Base-by-base conservation (phyloP, 2,888 invertebrate species). In the Heterodera filipjevi region DNA sequence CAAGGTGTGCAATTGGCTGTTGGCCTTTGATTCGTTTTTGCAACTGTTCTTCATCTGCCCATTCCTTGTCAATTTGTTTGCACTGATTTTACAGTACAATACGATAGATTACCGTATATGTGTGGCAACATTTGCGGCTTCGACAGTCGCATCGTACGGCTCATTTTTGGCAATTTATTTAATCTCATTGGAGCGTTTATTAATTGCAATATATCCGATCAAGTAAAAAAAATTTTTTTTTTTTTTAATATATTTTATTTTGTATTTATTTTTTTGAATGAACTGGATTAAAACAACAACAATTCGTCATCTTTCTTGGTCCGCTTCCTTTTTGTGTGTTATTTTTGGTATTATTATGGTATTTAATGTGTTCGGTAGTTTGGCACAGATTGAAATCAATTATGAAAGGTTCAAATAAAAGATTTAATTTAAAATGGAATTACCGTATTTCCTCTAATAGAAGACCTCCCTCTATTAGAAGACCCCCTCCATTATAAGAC, bases 151-250 rank as follows among this genome's bases (percentile, higher is more conserved):
- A 35, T 53, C 75, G 30, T 75, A 32, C 32, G 44, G 59, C 44
- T 74, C 75, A 6, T 74, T 74, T 53, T 74, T 74, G 53, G 10
- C 75, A 27, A 12, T 74, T 53, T 74, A 74, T 75, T 75, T 75
- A 14, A 53, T 75, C 16, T 75, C 75, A 22, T 0, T 32, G 14
- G 75, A 75, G 39, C 44, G 75, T 14, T 19, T 49, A 33, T 53
- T 75, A 39, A 75, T 75, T 39, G 49, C 59, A 3, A 1, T 75
- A n/a, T 75, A 39, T 19, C 75, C 75, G 14, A 53, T 66, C 27
- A 46, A 75, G 75, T 75, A 49, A 10, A n/a, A 53, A n/a, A n/a
- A n/a, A n/a, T n/a, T n/a, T n/a, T n/a, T n/a, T n/a, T n/a, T n/a
- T 14, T 53, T 53, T 53, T 53, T 3, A 53, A 53, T 16, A 5